phyloP scores from a whole-genome alignment of 2,888 invertebrate species.

The Eustalomyia histrio region DNA sequence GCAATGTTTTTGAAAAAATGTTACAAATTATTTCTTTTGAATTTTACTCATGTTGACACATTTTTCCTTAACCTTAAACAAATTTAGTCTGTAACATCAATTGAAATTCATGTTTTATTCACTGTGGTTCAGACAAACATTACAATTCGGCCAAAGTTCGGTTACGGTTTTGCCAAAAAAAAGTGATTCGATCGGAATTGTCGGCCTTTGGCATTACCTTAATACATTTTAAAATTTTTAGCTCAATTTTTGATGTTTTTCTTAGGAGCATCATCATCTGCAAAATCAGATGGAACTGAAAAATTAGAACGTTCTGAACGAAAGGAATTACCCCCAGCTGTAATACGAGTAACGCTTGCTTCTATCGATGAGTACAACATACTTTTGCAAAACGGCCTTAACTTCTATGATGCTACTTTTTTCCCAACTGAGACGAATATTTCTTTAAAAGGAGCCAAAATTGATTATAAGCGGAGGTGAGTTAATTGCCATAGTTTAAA shows the following conservation, averaged over 20 bases:
- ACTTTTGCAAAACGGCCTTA: conserved; percentile 89
- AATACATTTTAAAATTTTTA: too few relatives aligned
- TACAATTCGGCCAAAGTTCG: too few relatives aligned
- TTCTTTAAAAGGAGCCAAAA: conserved; percentile 83
- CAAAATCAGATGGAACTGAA: conserved; percentile 70
- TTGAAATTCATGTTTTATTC: too few relatives aligned
- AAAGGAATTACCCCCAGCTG: conserved; percentile 83
- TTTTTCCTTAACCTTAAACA: too few relatives aligned
- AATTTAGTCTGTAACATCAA: too few relatives aligned
- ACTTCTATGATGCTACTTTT: conserved; percentile 93
- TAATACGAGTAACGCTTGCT: conserved; percentile 87
- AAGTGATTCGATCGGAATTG: too few relatives aligned
- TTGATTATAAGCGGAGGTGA: conserved; percentile 80
- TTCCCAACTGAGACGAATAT: conserved; percentile 90
- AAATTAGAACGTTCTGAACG: conserved; percentile 79
- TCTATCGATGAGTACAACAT: conserved; percentile 88
- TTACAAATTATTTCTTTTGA: too few relatives aligned
- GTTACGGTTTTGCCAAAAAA: too few relatives aligned
- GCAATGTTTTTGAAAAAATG: too few relatives aligned
- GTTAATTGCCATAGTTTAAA: conserved; percentile 3
- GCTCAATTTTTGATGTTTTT: neutral
- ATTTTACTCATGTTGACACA: too few relatives aligned
- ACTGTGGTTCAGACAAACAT: too few relatives aligned
- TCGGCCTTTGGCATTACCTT: too few relatives aligned
- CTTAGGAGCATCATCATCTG: neutral